phyloP scores from a whole-genome alignment of 92 coral and sea anemone genomes.

The Zoanthus solanderi region DNA sequence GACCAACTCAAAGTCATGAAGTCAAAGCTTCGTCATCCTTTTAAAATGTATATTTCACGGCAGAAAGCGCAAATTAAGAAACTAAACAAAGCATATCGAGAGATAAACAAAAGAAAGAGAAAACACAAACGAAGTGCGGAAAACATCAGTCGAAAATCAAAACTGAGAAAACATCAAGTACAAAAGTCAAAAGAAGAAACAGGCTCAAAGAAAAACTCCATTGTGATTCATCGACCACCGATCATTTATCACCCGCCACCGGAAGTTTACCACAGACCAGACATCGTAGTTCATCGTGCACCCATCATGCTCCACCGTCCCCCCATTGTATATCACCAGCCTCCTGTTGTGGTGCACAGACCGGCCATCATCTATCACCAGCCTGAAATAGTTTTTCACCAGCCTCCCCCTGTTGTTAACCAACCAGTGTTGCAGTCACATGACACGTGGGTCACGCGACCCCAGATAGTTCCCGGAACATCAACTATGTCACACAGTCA shows the following conservation, averaged over 20 bases:
- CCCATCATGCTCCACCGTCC: constrained; percentile 96
- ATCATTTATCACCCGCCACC: constrained; percentile 99
- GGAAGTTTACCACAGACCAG: constrained; percentile 97
- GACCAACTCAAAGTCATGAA: not conserved
- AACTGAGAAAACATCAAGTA: constrained; percentile 51
- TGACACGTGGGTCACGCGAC: constrained; percentile 92
- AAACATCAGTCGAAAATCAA: not conserved
- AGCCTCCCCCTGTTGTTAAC: constrained; percentile 95
- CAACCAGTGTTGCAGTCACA: constrained; percentile 97
- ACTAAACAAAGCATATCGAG: not conserved
- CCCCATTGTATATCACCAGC: constrained; percentile 96
- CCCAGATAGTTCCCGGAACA: constrained; percentile 78
- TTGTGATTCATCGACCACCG: constrained; percentile 97
- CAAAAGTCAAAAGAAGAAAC: constrained; percentile 81
- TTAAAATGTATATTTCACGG: not conserved
- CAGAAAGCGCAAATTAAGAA: not conserved
- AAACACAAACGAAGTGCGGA: constrained; percentile 17
- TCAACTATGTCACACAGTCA: constrained; percentile 78
- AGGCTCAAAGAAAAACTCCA: constrained; percentile 86
- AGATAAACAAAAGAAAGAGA: not conserved
- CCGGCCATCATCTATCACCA: constrained; percentile 99
- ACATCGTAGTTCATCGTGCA: constrained; percentile 99
- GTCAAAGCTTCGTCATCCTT: not conserved
- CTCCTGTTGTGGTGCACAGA: constrained; percentile 97
- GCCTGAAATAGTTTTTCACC: constrained; percentile 96